Conservation (phyloP, 1,140 invertebrate species). For the Patella vulgata region DNA sequence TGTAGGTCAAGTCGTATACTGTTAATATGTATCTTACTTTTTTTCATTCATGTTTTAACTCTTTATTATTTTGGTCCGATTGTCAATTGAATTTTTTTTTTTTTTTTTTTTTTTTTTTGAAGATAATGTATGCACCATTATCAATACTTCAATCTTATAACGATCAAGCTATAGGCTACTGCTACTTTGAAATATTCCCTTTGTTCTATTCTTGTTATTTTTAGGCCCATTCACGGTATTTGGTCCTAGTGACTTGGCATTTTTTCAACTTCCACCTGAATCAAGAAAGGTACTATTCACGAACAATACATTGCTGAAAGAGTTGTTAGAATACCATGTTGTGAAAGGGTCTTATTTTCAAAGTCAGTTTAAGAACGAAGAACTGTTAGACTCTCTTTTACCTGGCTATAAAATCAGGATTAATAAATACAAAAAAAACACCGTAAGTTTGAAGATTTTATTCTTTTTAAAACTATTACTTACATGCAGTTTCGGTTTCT, state of each 20-base stretch:
- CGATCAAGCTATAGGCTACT: no score
- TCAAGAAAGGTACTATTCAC: slow-evolving; percentile 72
- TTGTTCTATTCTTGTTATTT: background rate
- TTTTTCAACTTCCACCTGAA: slow-evolving; percentile 74
- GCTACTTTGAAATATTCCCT: no score
- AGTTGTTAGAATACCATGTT: slow-evolving; percentile 34
- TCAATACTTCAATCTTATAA: no score
- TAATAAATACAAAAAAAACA: slow-evolving; percentile 36
- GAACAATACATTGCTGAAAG: slow-evolving; percentile 71
- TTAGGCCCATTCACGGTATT: slow-evolving; percentile 81
- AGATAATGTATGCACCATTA: no score
- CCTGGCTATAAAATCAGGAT: slow-evolving; percentile 78
- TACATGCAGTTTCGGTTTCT: background rate
- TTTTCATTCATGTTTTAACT: no score
- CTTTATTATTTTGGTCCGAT: no score
- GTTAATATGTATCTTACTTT: no score
- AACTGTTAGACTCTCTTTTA: slow-evolving; percentile 74
- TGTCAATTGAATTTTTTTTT: no score
- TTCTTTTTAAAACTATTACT: background rate
- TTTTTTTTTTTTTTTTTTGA: no score
- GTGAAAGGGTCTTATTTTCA: slow-evolving; percentile 19
- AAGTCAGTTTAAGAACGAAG: slow-evolving; percentile 58
- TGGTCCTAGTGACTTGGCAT: slow-evolving; percentile 84
- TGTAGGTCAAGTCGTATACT: no score
- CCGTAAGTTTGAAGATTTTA: slow-evolving; percentile 6